Evolutionary conservation across 2,888 invertebrate genomes (phyloP), one percentile per base, ranked within the genome.

Genomic region (Scaptomyza tumidula): DNA sequence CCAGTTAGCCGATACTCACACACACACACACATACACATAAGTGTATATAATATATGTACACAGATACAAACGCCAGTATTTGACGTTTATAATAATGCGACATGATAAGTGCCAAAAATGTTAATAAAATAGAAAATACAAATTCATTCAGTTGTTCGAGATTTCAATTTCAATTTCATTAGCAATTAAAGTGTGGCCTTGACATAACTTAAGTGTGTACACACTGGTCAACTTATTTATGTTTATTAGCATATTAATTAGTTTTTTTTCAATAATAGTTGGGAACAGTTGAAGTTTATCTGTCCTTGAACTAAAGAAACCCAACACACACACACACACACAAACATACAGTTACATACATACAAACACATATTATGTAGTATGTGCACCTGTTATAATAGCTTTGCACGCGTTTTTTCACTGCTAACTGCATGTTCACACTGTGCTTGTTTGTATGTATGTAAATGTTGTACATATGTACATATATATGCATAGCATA

Each of bases 131-230:
- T 74, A 66, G 66, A 61, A 74, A 74, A 65, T 52, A 29, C 24
- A 62, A 74, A 69, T 80, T 80, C 75, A 80, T 80, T 80, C 75
- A 80, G 78, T 80, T 75, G 57, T 66, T 19, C 41, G 24, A 72
- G 64, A 80, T 80, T 80, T 80, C 81, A 78, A 80, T 80, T 80
- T 80, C 81, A 78, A 72, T 80, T 80, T 80, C 80, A 70, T 80
- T 80, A 75, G 69, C 73, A 75, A 75, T 69, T 75, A 69, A 67
- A 52, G 54, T 56, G 31, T 53, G 44, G 43, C 37, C 57, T 24
- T 14, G 16, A 33, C 9, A 49, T 49, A 49, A 33, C 33, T 49
- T 13, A 16, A 16, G 9, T 49, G 16, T 48, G 16, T 16, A 55
- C 24, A 62, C 44, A 56, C 33, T 61, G n/a, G n/a, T 29, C 68